A percentile compares a stretch with the other conserved stretches of the same genome.
These are phyloP conservation scores for Polia nebulosa DNA, from an alignment of 2,888 invertebrate genomes.

Conservation along the genomic window DNA sequence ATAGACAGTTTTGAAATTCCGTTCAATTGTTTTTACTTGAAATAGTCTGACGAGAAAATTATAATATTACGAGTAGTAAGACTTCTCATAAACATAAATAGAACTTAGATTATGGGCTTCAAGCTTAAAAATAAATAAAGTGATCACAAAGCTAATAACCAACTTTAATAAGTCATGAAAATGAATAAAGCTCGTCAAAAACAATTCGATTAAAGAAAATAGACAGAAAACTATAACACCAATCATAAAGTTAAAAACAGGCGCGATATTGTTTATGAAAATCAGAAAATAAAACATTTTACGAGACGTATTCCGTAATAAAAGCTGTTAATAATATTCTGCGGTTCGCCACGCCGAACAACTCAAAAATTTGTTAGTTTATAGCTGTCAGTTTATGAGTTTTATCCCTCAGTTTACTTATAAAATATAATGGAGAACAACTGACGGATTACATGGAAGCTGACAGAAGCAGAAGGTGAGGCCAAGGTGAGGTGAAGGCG, in stretches of 20 bases:
- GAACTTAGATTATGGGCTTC: neutral
- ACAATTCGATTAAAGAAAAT: neutral
- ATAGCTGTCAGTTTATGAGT: conserved; percentile 73
- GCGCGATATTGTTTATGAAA: conserved; percentile 60
- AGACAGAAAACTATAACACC: conserved; percentile 8
- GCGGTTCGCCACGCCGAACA: conserved; percentile 75
- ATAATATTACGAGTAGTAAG: neutral
- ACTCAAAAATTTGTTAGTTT: conserved; percentile 75
- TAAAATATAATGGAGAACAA: conserved; percentile 56
- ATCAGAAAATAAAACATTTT: conserved; percentile 68
- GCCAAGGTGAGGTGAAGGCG: too few species aligned
- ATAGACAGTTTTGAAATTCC: too few species aligned
- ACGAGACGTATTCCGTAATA: conserved; percentile 66
- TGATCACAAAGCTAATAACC: neutral
- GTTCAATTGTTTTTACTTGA: too few species aligned
- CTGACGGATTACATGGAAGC: conserved; percentile 9
- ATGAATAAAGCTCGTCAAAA: conserved; percentile 2
- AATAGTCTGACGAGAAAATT: too few species aligned
- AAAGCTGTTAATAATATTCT: conserved; percentile 72
- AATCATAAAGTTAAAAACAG: conserved; percentile 43
- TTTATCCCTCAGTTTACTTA: conserved; percentile 54
- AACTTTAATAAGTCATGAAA: neutral
- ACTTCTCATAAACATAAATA: neutral
- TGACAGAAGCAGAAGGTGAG: conserved; percentile 23
- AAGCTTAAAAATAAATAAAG: neutral